phyloP scores from a whole-genome alignment of 1,140 invertebrate genomes.

The Battus philenor region DNA sequence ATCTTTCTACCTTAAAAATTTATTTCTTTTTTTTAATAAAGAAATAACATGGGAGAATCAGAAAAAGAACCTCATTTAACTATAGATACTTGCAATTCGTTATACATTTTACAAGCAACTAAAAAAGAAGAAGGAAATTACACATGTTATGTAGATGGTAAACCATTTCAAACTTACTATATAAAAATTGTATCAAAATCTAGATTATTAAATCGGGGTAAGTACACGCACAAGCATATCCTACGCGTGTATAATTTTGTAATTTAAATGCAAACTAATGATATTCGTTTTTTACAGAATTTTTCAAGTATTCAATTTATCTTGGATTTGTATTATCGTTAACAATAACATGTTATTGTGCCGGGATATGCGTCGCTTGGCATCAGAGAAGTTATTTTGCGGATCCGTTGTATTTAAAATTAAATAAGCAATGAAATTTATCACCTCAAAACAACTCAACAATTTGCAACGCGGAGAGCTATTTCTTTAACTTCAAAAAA shows the following conservation, averaged over 20 bases:
- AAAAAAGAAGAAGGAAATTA: conserved; percentile 76
- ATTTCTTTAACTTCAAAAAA: too few species aligned
- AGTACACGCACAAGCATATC: background rate
- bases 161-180: conserved; percentile 71
- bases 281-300: conserved; percentile 68
- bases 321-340: conserved; percentile 75
- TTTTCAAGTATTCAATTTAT: conserved; percentile 75
- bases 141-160: conserved; percentile 73
- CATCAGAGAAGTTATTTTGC: conserved; percentile 29
- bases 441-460: too few species aligned
- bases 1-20: too few species aligned
- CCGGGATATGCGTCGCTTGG: conserved; percentile 71
- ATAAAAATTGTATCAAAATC: conserved; percentile 69
- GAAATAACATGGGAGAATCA: conserved; percentile 52
- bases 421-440: conserved; percentile 1
- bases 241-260: background rate
- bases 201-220: conserved; percentile 63
- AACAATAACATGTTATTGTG: conserved; percentile 74
- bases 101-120: conserved; percentile 77
- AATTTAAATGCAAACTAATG: too few species aligned
- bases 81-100: conserved; percentile 75
- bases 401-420: conserved; percentile 24
- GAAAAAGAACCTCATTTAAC: conserved; percentile 65
- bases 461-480: too few species aligned
- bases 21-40: conserved; percentile 28